A percentile compares a stretch with the other conserved stretches of the same genome.
These are phyloP conservation scores for Microchirus variegatus DNA, from an alignment of 2,797 vertebrate genomes.

Conservation along the genomic window DNA sequence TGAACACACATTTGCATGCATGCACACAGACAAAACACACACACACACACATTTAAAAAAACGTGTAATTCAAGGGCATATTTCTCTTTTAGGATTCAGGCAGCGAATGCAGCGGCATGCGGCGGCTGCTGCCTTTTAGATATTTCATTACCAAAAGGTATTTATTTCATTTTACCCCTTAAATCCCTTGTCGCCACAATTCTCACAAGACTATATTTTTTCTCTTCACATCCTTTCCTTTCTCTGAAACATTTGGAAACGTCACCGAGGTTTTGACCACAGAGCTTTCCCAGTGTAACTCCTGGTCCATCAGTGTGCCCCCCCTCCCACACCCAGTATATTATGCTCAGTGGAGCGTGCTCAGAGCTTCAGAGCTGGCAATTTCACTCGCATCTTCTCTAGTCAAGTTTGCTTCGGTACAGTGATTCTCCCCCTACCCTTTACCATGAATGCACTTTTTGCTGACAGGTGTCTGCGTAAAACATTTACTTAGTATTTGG, in stretches of 20 bases:
- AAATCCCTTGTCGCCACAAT: conserved; percentile 72
- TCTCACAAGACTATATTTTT: conserved; percentile 57
- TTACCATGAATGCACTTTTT: conserved; percentile 60
- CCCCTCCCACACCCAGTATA: conserved; percentile 53
- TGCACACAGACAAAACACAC: conserved; percentile 9
- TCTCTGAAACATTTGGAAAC: conserved; percentile 57
- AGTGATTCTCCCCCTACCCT: conserved; percentile 48
- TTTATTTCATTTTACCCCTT: conserved; percentile 74
- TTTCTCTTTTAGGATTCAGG: conserved; percentile 74
- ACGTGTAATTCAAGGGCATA: conserved; percentile 80
- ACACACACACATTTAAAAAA: conserved; percentile 46
- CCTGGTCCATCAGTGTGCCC: conserved; percentile 57
- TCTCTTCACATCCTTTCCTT: conserved; percentile 29
- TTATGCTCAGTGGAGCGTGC: conserved; percentile 76
- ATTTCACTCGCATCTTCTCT: conserved; percentile 66
- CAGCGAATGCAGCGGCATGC: conserved; percentile 55
- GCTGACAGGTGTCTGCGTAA: conserved; percentile 71
- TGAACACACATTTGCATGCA: conserved; percentile 21
- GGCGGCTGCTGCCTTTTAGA: conserved; percentile 77
- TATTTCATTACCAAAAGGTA: conserved; percentile 82
- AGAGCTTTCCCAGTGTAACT: conserved; percentile 62
- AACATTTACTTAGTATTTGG: conserved; percentile 50
- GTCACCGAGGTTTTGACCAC: conserved; percentile 60
- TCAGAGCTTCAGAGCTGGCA: conserved; percentile 66
- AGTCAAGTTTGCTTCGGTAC: conserved; percentile 68